Percentiles rank a stretch among this genome's conserved stretches.
phyloP scores from a whole-genome alignment of 1,140 invertebrate species.

The Antheraea pernyi region DNA sequence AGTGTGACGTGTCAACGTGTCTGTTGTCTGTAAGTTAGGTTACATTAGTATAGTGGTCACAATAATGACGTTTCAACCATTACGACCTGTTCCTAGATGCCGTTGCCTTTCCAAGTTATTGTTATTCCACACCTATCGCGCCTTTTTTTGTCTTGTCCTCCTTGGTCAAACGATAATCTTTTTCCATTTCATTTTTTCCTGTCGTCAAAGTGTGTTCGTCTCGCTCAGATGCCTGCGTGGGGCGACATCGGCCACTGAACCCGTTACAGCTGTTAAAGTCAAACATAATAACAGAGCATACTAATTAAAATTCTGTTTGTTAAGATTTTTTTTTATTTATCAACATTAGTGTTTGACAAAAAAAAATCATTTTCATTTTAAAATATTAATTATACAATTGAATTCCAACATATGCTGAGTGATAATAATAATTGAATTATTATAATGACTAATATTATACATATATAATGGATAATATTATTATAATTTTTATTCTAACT shows the following conservation, averaged over 20 bases:
- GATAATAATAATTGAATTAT: too few relatives aligned
- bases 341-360: too few relatives aligned
- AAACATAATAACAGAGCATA: constrained; percentile 17
- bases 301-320: constrained; percentile 2
- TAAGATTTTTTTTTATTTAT: not conserved
- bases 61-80: not conserved
- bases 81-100: constrained; percentile 16
- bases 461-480: too few relatives aligned
- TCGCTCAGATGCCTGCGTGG: constrained; percentile 43
- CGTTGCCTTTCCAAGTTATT: constrained; percentile 25
- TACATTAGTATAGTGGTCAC: not conserved
- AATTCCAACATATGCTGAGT: too few relatives aligned
- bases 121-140: constrained; percentile 41
- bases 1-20: too few relatives aligned
- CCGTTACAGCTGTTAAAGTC: constrained; percentile 51
- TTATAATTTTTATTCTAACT: too few relatives aligned
- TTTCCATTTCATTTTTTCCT: constrained; percentile 32
- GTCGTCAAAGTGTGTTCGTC: constrained; percentile 27
- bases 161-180: constrained; percentile 37
- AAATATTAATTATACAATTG: too few relatives aligned
- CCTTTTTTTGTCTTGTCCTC: constrained; percentile 42
- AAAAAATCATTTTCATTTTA: too few relatives aligned
- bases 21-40: too few relatives aligned
- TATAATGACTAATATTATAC: too few relatives aligned
- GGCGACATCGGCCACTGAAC: constrained; percentile 53